Evolutionary conservation across 2,797 vertebrate genomes (phyloP).

Genomic region (Rhodeus uyekii): DNA sequence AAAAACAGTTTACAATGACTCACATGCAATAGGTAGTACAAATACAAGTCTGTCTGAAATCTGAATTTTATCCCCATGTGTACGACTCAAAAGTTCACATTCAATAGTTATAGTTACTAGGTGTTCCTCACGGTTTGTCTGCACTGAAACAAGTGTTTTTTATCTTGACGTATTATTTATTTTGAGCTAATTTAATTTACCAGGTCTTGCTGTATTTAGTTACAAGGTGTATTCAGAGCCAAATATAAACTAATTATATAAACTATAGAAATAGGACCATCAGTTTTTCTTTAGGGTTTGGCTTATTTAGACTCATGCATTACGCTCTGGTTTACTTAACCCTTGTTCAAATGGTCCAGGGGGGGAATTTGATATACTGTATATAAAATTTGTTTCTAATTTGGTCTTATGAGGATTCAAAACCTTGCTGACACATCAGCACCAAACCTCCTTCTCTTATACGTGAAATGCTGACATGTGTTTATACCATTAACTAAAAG

Average conservation of each 20-base stretch:
- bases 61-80: neutral
- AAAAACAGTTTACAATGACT: neutral
- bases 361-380: conserved; percentile 6
- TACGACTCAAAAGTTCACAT: neutral
- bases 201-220: neutral
- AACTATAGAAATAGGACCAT: neutral
- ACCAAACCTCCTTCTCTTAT: conserved; percentile 39
- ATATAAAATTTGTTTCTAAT: conserved; percentile 18
- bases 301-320: neutral
- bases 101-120: neutral
- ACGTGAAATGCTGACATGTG: conserved; percentile 52
- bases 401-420: conserved; percentile 6
- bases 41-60: neutral
- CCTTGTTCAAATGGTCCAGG: neutral
- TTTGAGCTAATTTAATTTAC: conserved; percentile 14
- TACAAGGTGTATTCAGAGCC: conserved; percentile 5
- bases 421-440: conserved; percentile 4
- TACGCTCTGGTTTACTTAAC: conserved; percentile 8
- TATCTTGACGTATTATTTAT: neutral
- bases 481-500: conserved; percentile 24
- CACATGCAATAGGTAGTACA: neutral
- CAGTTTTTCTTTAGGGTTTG: neutral
- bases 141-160: neutral
- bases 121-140: neutral
- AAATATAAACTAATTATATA: conserved; percentile 1